Base-by-base conservation (phyloP, 2,888 invertebrate genomes). In the Philonicus albiceps region DNA sequence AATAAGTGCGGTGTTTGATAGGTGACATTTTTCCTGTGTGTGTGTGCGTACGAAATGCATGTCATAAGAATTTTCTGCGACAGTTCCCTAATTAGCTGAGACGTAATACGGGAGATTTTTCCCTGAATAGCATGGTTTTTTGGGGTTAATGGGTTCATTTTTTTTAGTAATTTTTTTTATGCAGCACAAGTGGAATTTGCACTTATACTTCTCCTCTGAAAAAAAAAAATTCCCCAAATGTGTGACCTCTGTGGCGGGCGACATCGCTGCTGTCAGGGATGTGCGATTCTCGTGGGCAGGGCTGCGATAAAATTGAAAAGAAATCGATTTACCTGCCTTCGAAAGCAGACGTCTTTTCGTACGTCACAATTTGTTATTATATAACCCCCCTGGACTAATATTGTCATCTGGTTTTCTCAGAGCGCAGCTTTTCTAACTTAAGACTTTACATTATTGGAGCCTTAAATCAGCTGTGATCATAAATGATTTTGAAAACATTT, bases 11-110 rank as follows among this genome's bases (percentile, higher is more conserved):
- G 31, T 30, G 37, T 74, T 55, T 7, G 30, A 19, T 34, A n/a
- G n/a, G n/a, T 55, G 31, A 81, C 16, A 34, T n/a, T n/a, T n/a
- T n/a, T 81, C 55, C 31, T 22, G 1, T 8, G 80, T 13, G 53
- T 81, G 81, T 55, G 55, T 55, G 31, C n/a, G 37, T 37, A 11
- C 55, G 27, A 22, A 22, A 73, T 72, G 64, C 40, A 84, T 73
- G 84, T 72, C 80, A 80, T 43, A 53, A 80, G 16, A 49, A 22
- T 43, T 27, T n/a, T 53, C 43, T 76, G 76, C 43, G 74, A 31
- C 76, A 76, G 27, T 76, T 49, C 31, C 31, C 31, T 80, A 80
- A 80, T 80, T 80, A 80, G 43, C 19, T 53, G 8, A 80, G 80
- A 80, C 80, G 80, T 80, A 80, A 40, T 64, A 22, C 64, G 22